Evolutionary conservation across 2,113 vertebrate genomes (phyloP).

Genomic region (Aphyosemion australe): DNA sequence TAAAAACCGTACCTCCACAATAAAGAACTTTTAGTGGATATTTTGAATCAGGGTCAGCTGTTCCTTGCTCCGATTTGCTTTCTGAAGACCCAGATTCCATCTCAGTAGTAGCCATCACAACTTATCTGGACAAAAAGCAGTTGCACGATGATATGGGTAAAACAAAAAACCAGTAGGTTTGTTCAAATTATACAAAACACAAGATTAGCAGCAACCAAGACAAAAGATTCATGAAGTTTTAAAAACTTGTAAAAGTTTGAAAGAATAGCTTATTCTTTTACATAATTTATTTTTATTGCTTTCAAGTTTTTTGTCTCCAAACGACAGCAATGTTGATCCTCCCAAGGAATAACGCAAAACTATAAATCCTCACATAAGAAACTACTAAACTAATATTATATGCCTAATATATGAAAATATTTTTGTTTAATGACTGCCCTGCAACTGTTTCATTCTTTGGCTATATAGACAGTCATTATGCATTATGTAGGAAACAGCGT

Average conservation of each 20-base stretch:
- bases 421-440: neutral
- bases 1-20: slow-evolving; percentile 87
- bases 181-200: too few species aligned
- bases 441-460: neutral
- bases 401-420: neutral
- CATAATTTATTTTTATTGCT: too few species aligned
- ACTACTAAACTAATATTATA: neutral
- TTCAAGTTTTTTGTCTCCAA: too few species aligned
- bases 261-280: too few species aligned
- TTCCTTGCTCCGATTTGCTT: slow-evolving; percentile 81
- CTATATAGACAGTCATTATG: too few species aligned
- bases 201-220: too few species aligned
- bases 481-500: too few species aligned
- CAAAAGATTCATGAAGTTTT: too few species aligned
- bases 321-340: neutral
- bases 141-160: neutral
- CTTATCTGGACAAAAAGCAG: slow-evolving; percentile 49
- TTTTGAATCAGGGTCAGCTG: slow-evolving; percentile 77
- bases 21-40: slow-evolving; percentile 94
- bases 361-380: neutral
- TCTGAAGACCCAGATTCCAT: slow-evolving; percentile 81
- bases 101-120: slow-evolving; percentile 86
- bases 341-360: neutral
- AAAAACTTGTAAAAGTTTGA: too few species aligned
- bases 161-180: too few species aligned